Conservation (phyloP, 2,888 invertebrate species). For the Esperia sulphurella region DNA sequence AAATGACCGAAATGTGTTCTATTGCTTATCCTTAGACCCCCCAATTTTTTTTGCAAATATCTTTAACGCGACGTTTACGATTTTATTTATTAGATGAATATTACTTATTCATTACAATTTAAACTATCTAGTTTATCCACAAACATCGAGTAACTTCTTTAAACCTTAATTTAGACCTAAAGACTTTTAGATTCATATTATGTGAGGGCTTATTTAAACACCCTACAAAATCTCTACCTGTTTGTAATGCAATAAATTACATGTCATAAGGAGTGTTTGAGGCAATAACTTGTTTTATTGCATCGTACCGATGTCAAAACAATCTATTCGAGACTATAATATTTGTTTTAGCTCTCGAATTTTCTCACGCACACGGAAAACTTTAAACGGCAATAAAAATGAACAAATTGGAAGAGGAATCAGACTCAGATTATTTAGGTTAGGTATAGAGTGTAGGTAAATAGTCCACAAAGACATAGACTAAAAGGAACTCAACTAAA, state of each 20-base stretch:
- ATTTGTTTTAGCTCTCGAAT: constrained; percentile 23
- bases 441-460: not conserved
- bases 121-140: too few relatives aligned
- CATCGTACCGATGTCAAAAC: constrained; percentile 1
- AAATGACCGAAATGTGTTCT: too few relatives aligned
- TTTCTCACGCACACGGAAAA: constrained; percentile 46
- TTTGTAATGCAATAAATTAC: not conserved
- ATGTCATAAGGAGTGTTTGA: not conserved
- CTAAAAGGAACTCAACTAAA: too few relatives aligned
- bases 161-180: too few relatives aligned
- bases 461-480: not conserved
- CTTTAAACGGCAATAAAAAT: constrained; percentile 14
- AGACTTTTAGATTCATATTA: too few relatives aligned
- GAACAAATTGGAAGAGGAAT: not conserved
- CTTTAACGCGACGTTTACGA: too few relatives aligned
- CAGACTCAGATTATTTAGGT: not conserved
- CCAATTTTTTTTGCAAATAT: too few relatives aligned
- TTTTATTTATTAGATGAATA: too few relatives aligned
- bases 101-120: too few relatives aligned
- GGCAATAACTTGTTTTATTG: constrained; percentile 1
- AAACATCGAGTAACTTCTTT: too few relatives aligned
- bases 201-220: too few relatives aligned
- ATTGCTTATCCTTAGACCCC: too few relatives aligned
- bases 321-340: not conserved
- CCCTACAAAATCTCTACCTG: not conserved